Percentiles rank a stretch among this genome's conserved stretches.
Evolutionary conservation across 1,140 invertebrate species (phyloP).

Genomic region (Drosophila lini): DNA sequence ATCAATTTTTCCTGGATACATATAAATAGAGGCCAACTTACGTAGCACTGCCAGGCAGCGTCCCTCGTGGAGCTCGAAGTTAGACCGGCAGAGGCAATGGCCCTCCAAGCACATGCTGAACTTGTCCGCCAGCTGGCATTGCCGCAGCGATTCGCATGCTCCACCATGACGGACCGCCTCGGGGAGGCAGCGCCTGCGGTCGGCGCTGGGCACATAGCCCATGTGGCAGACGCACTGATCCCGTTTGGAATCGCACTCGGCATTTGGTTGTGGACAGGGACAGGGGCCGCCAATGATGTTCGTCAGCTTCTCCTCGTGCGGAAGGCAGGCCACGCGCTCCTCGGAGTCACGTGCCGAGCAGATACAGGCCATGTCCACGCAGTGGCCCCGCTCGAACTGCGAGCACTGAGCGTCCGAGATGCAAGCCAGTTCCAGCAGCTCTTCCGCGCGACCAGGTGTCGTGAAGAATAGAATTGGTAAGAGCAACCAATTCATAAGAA

Average conservation of each 20-base stretch:
- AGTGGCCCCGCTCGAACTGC: constrained; percentile 35
- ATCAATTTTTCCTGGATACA: background rate
- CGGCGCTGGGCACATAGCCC: constrained; percentile 56
- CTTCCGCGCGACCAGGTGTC: constrained; percentile 1
- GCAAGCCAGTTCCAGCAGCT: constrained; percentile 59
- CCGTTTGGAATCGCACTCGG: constrained; percentile 48
- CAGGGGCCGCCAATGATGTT: constrained; percentile 75
- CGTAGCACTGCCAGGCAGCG: constrained; percentile 55
- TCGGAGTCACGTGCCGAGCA: constrained; percentile 30
- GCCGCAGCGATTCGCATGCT: constrained; percentile 50
- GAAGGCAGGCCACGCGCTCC: constrained; percentile 29
- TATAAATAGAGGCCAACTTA: constrained; percentile 15
- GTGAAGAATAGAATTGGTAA: background rate
- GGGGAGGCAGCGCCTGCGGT: constrained; percentile 64
- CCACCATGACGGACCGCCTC: constrained; percentile 34
- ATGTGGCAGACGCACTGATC: constrained; percentile 59
- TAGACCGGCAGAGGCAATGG: constrained; percentile 51
- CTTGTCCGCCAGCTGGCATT: constrained; percentile 56
- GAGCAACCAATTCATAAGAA: background rate
- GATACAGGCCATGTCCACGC: constrained; percentile 28
- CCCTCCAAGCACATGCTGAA: constrained; percentile 49
- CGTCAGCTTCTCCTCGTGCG: constrained; percentile 52
- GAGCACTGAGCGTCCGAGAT: constrained; percentile 36
- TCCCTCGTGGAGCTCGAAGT: constrained; percentile 53
- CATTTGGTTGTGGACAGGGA: constrained; percentile 51